Conservation (phyloP, 2,888 invertebrate species). For the Miltochrista miniata region DNA sequence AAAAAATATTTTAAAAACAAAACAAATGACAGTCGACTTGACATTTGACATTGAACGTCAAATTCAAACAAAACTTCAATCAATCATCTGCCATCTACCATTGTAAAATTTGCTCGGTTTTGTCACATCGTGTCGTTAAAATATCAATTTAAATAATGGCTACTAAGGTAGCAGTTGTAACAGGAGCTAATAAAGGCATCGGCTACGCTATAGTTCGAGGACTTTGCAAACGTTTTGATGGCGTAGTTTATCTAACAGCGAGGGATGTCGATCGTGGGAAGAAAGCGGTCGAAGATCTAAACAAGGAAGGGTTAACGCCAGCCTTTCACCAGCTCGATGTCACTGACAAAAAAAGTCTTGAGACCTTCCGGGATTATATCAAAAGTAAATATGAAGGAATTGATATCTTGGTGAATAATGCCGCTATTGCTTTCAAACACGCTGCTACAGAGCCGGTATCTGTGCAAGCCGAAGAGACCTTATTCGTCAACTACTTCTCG, state of each 20-base stretch:
- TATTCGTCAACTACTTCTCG: slow-evolving; percentile 85
- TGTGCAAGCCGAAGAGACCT: neutral
- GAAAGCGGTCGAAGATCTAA: slow-evolving; percentile 40
- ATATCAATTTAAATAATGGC: neutral
- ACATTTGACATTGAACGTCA: too few relatives aligned
- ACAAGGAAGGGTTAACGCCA: slow-evolving; percentile 32
- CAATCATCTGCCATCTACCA: too few relatives aligned
- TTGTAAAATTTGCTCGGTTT: too few relatives aligned
- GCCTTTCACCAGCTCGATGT: slow-evolving; percentile 26
- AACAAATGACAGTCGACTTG: too few relatives aligned
- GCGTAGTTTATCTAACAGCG: slow-evolving; percentile 79
- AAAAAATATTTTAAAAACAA: too few relatives aligned
- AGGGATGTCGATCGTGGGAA: slow-evolving; percentile 48
- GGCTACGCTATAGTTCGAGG: slow-evolving; percentile 84
- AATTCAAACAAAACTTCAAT: too few relatives aligned
- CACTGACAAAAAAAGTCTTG: slow-evolving; percentile 71
- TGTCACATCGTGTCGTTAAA: too few relatives aligned
- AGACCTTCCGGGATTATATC: slow-evolving; percentile 81
- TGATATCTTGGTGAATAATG: slow-evolving; percentile 90
- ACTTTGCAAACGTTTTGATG: slow-evolving; percentile 83
- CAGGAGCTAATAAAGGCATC: slow-evolving; percentile 87
- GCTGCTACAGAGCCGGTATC: slow-evolving; percentile 22
- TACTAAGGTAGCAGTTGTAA: slow-evolving; percentile 64
- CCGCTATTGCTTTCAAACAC: slow-evolving; percentile 80
- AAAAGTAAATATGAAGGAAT: slow-evolving; percentile 85